phyloP scores from a whole-genome alignment of 2,888 invertebrate species.

The Patella pellucida region DNA sequence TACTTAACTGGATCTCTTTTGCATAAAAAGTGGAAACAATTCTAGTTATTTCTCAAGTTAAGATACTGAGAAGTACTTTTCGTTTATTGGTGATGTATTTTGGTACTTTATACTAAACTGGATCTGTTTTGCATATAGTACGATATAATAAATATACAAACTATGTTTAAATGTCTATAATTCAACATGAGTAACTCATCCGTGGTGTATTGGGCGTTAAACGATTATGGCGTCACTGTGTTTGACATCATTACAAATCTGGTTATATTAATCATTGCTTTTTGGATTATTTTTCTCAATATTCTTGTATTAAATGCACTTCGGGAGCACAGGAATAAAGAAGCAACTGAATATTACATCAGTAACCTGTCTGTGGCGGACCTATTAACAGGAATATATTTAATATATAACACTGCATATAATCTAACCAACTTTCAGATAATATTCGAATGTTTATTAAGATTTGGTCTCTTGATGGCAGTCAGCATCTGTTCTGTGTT shows the following conservation, averaged over 20 bases:
- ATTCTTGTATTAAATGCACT: neutral
- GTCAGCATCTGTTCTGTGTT: neutral
- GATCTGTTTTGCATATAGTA: no score
- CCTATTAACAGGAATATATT: neutral
- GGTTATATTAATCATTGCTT: neutral
- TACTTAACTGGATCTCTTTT: no score
- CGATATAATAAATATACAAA: no score
- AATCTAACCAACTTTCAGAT: neutral
- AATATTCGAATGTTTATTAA: neutral
- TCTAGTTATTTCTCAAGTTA: neutral
- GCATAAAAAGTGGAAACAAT: neutral
- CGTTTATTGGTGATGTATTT: no score
- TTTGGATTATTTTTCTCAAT: neutral
- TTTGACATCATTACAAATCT: neutral
- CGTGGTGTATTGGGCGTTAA: constrained; percentile 5
- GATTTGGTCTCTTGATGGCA: neutral
- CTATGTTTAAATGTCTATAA: no score
- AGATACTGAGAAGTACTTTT: no score
- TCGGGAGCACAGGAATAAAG: neutral
- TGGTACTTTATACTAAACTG: no score
- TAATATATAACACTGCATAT: neutral
- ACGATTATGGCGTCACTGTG: neutral
- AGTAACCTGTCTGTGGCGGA: neutral
- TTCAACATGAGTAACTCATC: neutral
- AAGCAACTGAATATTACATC: neutral